Evolutionary conservation across 2,888 invertebrate genomes (phyloP), one percentile per base, ranked within the genome.

Genomic region (Schizotus pectinicornis): DNA sequence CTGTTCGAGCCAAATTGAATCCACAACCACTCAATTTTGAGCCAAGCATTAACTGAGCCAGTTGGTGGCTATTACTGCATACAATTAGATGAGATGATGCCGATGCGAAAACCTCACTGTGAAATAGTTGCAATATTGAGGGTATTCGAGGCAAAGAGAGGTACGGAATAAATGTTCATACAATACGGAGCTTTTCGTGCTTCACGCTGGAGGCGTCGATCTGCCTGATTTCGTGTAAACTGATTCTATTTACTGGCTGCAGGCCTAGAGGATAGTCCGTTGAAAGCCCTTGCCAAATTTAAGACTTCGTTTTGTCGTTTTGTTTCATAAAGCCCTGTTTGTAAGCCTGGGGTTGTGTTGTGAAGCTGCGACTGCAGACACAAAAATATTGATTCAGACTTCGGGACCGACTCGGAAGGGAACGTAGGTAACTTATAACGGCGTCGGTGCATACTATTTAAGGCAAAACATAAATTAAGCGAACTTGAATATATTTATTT

Each of bases 361-460:
- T 36, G 39, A 53, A 53, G 14, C 35, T 52, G 36, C 48, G 41
- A 48, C 55, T 51, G 36, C 35, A 54, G 54, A 52, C 50, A 60
- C 59, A 49, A 63, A 56, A 55, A 63, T 60, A 63, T 63, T 43
- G 63, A 59, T 61, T 62, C 50, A 47, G 46, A 47, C 54, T 56
- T 56, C 50, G 22, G 42, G 47, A 37, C 47, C 38, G 60, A 45
- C 35, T 31, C 37, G 9, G 33, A 51, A 51, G 36, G 22, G 5
- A 22, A 22, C 22, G 22, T 22, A 3, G 22, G 22, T 3, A 22
- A 22, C 22, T 22, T 22, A 22, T 22, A 22, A 22, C 22, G 22
- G 22, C 22, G 5, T 22, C 22, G 22, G 5, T 22, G 22, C 22
- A 22, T 22, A n/a, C n/a, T n/a, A n/a, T n/a, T n/a, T n/a, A n/a